A percentile compares a stretch with the other conserved stretches of the same genome.
Evolutionary conservation across 2,113 vertebrate species (phyloP).

Genomic region (Nycticorax nycticorax): DNA sequence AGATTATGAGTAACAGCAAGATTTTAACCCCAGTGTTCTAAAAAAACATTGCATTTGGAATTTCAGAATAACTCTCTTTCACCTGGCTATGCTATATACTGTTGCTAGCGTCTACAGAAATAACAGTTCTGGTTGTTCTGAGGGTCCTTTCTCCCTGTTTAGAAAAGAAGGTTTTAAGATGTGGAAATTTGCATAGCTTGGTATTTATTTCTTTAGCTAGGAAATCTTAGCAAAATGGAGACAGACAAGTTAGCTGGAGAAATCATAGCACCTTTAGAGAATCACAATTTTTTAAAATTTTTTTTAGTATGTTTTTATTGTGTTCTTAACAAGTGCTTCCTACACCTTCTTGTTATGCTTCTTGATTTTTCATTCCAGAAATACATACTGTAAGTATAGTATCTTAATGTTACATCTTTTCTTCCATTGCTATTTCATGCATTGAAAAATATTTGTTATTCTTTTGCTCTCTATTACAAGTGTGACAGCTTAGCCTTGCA

Average conservation of each 20-base stretch:
- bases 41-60: not conserved
- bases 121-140: not conserved
- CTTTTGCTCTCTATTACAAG: not conserved
- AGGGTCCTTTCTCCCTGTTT: not conserved
- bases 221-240: not conserved
- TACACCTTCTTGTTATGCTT: not conserved
- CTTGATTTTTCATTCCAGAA: not conserved
- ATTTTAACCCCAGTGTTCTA: conserved; percentile 33
- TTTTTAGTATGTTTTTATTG: not conserved
- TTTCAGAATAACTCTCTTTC: not conserved
- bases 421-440: not conserved
- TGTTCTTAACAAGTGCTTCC: not conserved
- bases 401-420: not conserved
- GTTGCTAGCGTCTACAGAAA: not conserved
- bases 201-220: not conserved
- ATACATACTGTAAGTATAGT: not conserved
- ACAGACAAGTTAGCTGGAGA: not conserved
- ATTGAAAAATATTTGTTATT: not conserved
- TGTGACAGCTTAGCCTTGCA: not conserved
- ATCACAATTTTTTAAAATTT: not conserved
- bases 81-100: not conserved
- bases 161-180: not conserved
- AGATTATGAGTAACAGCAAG: conserved; percentile 13
- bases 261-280: not conserved
- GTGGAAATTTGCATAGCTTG: not conserved